Conservation (phyloP, 2,113 vertebrate genomes). For the Podarcis muralis region DNA sequence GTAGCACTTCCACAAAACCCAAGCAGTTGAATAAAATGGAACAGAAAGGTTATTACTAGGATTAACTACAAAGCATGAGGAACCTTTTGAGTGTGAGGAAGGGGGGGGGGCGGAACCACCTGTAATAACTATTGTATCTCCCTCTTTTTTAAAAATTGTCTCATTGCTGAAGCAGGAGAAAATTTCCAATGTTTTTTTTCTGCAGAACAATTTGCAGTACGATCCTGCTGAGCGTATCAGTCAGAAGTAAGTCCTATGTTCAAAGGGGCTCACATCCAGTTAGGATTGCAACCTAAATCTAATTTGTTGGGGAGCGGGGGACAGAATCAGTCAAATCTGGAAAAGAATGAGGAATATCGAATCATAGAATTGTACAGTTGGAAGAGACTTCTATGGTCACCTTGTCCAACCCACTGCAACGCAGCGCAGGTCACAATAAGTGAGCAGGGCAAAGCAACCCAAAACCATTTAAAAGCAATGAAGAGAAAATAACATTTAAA, state of each 20-base stretch:
- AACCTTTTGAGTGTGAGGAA: background rate
- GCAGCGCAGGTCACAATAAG: background rate
- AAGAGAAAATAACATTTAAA: background rate
- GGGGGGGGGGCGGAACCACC: background rate
- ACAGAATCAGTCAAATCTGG: background rate
- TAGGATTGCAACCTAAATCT: background rate
- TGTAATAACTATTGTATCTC: background rate
- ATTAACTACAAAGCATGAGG: background rate
- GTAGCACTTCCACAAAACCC: background rate
- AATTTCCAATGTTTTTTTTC: background rate
- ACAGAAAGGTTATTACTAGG: background rate
- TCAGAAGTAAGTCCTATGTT: background rate
- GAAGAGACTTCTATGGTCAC: no score
- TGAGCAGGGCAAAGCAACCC: conserved; percentile 3
- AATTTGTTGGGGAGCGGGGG: background rate
- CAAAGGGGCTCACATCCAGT: background rate
- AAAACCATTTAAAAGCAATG: background rate
- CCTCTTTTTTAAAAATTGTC: background rate
- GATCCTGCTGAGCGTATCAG: background rate
- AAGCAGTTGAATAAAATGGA: background rate
- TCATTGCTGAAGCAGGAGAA: background rate
- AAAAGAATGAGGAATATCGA: background rate
- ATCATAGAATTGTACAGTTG: no score
- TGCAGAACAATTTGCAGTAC: background rate
- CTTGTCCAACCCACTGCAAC: background rate